Percentiles rank a stretch among this genome's conserved stretches.
Evolutionary conservation across 2,888 invertebrate species (phyloP).

Genomic region (Mythimna ferrago): DNA sequence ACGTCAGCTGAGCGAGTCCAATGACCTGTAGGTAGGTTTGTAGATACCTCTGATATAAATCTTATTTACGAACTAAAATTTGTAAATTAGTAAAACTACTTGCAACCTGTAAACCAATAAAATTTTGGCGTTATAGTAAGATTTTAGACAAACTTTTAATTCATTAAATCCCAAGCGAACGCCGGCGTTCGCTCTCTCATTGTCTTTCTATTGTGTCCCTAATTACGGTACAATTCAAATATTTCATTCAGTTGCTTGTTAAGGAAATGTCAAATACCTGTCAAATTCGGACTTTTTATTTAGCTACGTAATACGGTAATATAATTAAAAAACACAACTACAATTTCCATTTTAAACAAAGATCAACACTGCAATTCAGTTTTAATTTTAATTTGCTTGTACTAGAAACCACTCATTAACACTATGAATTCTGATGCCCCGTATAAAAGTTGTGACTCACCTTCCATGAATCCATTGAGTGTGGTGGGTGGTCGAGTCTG

Average conservation of each 20-base stretch:
- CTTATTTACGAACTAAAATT: neutral
- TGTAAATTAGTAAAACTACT: neutral
- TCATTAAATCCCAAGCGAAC: too few relatives aligned
- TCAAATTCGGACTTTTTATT: too few relatives aligned
- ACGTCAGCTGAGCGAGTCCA: too few relatives aligned
- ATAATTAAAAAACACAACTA: neutral
- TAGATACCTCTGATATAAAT: neutral
- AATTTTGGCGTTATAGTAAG: neutral
- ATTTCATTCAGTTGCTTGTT: too few relatives aligned
- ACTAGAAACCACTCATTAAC: neutral
- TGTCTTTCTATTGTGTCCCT: too few relatives aligned
- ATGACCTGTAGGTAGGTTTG: neutral
- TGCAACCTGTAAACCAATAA: neutral
- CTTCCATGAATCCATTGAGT: conserved; percentile 77
- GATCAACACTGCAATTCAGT: neutral
- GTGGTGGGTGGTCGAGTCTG: conserved; percentile 76
- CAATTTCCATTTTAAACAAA: neutral
- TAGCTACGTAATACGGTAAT: neutral
- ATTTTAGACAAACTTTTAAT: neutral
- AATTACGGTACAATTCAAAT: too few relatives aligned
- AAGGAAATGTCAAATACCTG: too few relatives aligned
- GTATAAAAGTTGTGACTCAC: conserved; percentile 59
- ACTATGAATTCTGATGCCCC: neutral
- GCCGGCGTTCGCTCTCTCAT: too few relatives aligned
- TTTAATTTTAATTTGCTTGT: conserved; percentile 1